Conservation (phyloP, 2,797 vertebrate genomes). For the Tangara arthus region DNA sequence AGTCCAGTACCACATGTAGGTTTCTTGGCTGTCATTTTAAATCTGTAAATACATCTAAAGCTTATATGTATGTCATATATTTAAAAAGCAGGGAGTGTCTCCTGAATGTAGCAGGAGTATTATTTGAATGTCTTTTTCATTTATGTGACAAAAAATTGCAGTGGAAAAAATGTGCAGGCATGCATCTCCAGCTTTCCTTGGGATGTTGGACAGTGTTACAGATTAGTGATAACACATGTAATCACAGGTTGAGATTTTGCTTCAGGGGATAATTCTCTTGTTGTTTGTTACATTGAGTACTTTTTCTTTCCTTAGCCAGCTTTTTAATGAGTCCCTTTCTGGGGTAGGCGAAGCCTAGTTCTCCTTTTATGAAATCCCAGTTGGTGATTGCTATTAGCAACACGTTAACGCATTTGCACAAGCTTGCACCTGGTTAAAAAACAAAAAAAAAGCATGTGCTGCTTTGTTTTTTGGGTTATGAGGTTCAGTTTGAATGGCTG, state of each 20-base stretch:
- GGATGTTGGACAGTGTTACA: not conserved
- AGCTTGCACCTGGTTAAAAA: conserved; percentile 26
- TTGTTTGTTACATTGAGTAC: conserved; percentile 1
- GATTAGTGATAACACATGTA: not conserved
- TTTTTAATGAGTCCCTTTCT: conserved; percentile 39
- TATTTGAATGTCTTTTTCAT: not conserved
- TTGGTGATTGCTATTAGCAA: conserved; percentile 44
- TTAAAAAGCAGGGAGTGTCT: not conserved
- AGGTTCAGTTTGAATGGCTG: conserved; percentile 5
- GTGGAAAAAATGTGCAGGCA: not conserved
- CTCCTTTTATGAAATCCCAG: conserved; percentile 59
- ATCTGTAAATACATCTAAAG: not conserved
- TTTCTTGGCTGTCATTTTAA: not conserved
- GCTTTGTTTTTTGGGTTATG: conserved; percentile 27
- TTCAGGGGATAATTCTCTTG: conserved; percentile 6
- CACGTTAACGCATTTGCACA: conserved; percentile 34
- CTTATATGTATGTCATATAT: not conserved
- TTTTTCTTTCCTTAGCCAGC: not conserved
- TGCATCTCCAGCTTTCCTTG: not conserved
- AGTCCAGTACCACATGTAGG: not conserved
- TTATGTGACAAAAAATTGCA: not conserved
- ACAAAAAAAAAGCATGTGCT: not conserved
- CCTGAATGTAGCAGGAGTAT: not conserved
- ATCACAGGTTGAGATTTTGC: not conserved
- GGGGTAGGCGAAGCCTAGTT: conserved; percentile 24